Evolutionary conservation across 2,888 invertebrate species (phyloP).

Genomic region (Chymomyza amoena): DNA sequence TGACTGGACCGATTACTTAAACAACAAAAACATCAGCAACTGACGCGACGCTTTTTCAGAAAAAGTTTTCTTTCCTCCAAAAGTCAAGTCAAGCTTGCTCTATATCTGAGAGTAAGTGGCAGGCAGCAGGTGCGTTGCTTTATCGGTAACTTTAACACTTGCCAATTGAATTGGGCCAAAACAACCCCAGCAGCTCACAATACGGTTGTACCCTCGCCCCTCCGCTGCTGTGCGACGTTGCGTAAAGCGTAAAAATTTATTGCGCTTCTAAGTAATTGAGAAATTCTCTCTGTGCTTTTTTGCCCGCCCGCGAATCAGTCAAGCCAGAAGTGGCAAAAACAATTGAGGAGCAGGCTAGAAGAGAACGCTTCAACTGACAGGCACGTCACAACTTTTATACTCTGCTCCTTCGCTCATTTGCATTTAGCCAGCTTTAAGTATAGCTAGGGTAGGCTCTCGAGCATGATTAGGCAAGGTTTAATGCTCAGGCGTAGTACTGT

Average conservation of each 20-base stretch:
- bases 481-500: neutral
- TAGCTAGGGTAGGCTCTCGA: neutral
- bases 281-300: slow-evolving; percentile 22
- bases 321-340: slow-evolving; percentile 22
- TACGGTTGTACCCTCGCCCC: neutral
- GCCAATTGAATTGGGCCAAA: slow-evolving; percentile 13
- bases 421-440: neutral
- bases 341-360: neutral
- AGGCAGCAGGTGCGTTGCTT: slow-evolving; percentile 48
- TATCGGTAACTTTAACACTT: slow-evolving; percentile 58
- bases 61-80: slow-evolving; percentile 44
- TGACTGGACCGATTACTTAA: slow-evolving; percentile 7
- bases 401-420: slow-evolving; percentile 1
- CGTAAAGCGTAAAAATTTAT: slow-evolving; percentile 44
- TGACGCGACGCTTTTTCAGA: slow-evolving; percentile 13
- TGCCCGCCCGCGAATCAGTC: slow-evolving; percentile 9
- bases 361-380: neutral
- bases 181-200: neutral
- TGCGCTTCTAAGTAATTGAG: slow-evolving; percentile 59
- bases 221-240: slow-evolving; percentile 21
- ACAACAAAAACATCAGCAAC: slow-evolving; percentile 12
- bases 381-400: slow-evolving; percentile 1
- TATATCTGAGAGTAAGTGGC: neutral
- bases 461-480: slow-evolving; percentile 3
- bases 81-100: slow-evolving; percentile 37